phyloP scores from a whole-genome alignment of 2,888 invertebrate genomes.

The Aleiodes testaceus region DNA sequence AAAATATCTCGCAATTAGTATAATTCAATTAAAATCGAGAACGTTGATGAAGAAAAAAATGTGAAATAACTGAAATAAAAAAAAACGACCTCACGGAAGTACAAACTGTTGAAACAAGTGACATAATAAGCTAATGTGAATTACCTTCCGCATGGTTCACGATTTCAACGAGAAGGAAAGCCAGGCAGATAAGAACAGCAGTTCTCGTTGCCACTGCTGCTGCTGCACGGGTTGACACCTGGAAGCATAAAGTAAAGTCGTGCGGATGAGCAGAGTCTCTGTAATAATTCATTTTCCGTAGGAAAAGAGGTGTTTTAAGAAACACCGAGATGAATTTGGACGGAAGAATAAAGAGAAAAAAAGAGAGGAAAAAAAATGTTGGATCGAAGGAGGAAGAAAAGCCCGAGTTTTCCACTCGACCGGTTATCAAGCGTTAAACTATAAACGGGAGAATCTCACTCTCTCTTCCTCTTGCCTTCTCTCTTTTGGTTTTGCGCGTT shows the following conservation, averaged over 20 bases:
- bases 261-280: slow-evolving; percentile 35
- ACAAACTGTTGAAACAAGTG: slow-evolving; percentile 10
- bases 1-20: no score
- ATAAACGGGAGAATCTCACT: slow-evolving; percentile 35
- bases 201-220: slow-evolving; percentile 56
- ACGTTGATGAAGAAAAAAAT: neutral
- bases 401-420: slow-evolving; percentile 34
- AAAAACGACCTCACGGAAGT: neutral
- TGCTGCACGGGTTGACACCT: slow-evolving; percentile 57
- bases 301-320: neutral
- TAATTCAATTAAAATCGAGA: neutral
- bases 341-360: neutral
- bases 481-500: neutral
- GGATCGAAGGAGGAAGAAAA: slow-evolving; percentile 14
- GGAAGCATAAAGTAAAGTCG: slow-evolving; percentile 53
- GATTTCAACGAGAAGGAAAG: slow-evolving; percentile 60
- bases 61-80: neutral
- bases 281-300: slow-evolving; percentile 29
- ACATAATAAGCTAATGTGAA: slow-evolving; percentile 31
- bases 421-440: slow-evolving; percentile 34
- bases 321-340: slow-evolving; percentile 13
- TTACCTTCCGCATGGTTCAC: slow-evolving; percentile 68
- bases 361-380: neutral
- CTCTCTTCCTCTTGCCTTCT: neutral
- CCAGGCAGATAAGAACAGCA: slow-evolving; percentile 61